phyloP scores from a whole-genome alignment of 2,113 vertebrate species.

The Heloderma charlesbogerti region DNA sequence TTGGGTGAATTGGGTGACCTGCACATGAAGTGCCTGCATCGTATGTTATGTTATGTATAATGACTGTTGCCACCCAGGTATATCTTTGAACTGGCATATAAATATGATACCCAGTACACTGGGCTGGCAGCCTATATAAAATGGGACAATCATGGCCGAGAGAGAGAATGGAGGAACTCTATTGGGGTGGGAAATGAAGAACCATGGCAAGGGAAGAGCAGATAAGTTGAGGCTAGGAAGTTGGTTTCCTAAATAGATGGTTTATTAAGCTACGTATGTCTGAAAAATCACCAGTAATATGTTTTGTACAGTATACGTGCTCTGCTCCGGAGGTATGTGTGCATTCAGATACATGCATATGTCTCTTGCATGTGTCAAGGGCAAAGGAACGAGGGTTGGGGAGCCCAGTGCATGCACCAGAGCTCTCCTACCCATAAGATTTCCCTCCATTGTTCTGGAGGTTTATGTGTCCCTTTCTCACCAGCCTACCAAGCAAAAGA shows the following conservation, averaged over 20 bases:
- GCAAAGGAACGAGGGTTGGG: no score
- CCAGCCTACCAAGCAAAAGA: no score
- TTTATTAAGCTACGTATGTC: neutral
- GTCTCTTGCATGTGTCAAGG: neutral
- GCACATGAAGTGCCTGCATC: no score
- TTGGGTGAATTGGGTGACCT: no score
- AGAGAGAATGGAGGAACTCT: neutral
- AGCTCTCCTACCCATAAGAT: no score
- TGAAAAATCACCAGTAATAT: neutral
- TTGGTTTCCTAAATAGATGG: neutral
- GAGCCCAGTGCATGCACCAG: neutral
- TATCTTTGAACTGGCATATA: no score
- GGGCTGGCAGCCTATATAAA: neutral
- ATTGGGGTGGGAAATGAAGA: no score
- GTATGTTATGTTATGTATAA: no score
- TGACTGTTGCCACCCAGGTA: no score
- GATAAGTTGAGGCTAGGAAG: neutral
- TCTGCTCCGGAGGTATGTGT: neutral
- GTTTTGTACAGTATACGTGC: neutral
- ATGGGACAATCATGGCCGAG: neutral
- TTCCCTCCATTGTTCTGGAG: no score
- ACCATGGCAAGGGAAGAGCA: neutral
- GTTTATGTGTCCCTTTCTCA: no score
- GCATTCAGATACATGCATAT: neutral
- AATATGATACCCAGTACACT: no score